Evolutionary conservation across 2,888 invertebrate genomes (phyloP).

Genomic region (Glyphotaelius pellucidus): DNA sequence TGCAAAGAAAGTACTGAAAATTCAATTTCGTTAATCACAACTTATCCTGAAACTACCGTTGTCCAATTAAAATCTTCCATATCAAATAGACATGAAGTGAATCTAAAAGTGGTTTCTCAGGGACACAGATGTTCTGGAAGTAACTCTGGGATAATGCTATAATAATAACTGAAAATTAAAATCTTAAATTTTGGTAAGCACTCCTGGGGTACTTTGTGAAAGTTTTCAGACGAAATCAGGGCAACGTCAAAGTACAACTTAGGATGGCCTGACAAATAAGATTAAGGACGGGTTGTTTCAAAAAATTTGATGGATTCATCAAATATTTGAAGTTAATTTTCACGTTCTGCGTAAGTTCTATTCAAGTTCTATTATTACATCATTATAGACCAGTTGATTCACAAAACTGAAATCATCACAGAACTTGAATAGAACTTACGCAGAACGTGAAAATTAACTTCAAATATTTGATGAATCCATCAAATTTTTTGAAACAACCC

Average conservation of each 20-base stretch:
- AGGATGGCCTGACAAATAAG: neutral
- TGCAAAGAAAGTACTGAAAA: constrained; percentile 48
- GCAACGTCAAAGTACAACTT: neutral
- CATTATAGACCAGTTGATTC: too few species aligned
- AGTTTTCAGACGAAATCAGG: neutral
- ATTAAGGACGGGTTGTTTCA: too few species aligned
- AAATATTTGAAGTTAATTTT: too few species aligned
- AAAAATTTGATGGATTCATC: too few species aligned
- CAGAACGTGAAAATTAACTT: too few species aligned
- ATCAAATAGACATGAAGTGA: constrained; percentile 23
- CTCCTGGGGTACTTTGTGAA: neutral
- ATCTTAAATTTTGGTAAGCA: neutral
- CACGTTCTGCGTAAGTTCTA: too few species aligned
- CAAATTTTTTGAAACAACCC: too few species aligned
- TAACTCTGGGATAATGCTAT: neutral
- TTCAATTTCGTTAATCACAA: constrained; percentile 44
- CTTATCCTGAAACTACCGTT: constrained; percentile 26
- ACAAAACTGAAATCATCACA: too few species aligned
- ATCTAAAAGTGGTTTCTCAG: neutral
- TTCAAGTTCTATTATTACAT: too few species aligned
- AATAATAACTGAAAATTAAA: neutral
- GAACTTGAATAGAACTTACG: too few species aligned
- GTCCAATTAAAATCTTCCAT: constrained; percentile 43
- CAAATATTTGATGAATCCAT: too few species aligned
- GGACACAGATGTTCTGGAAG: constrained; percentile 17